Evolutionary conservation across 1,140 invertebrate species (phyloP).

Genomic region (Asbolus verrucosus): DNA sequence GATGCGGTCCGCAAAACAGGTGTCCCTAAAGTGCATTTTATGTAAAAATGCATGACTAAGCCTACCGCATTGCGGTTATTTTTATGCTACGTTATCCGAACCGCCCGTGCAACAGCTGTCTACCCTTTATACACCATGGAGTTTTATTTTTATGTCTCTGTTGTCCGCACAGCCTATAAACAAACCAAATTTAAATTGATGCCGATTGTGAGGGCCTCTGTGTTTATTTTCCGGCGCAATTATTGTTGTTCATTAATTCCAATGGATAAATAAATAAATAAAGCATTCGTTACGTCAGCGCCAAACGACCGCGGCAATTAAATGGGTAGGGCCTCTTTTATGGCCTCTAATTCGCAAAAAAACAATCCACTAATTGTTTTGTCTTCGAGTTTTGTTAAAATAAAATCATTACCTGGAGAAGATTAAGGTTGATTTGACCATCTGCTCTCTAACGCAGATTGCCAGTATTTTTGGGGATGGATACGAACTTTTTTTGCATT

Average conservation of each 20-base stretch:
- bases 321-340: constrained; percentile 7
- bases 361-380: constrained; percentile 28
- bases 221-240: constrained; percentile 12
- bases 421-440: too few relatives aligned
- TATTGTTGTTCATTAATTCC: constrained; percentile 8
- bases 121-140: constrained; percentile 18
- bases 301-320: neutral
- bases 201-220: constrained; percentile 2
- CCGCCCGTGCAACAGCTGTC: constrained; percentile 44
- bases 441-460: too few relatives aligned
- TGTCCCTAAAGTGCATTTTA: constrained; percentile 43
- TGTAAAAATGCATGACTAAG: constrained; percentile 43
- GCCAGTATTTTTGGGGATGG: too few relatives aligned
- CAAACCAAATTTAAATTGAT: constrained; percentile 39
- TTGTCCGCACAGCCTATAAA: constrained; percentile 27
- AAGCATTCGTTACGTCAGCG: neutral
- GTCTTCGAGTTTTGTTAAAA: neutral
- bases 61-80: constrained; percentile 46
- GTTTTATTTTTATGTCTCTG: constrained; percentile 41
- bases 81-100: constrained; percentile 34
- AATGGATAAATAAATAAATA: neutral
- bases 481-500: too few relatives aligned
- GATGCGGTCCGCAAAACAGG: constrained; percentile 33
- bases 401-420: neutral
- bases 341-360: constrained; percentile 10